These are phyloP conservation scores for Corydoras sp. DNA, from an alignment of 2,113 vertebrate genomes.

Conservation along the genomic window DNA sequence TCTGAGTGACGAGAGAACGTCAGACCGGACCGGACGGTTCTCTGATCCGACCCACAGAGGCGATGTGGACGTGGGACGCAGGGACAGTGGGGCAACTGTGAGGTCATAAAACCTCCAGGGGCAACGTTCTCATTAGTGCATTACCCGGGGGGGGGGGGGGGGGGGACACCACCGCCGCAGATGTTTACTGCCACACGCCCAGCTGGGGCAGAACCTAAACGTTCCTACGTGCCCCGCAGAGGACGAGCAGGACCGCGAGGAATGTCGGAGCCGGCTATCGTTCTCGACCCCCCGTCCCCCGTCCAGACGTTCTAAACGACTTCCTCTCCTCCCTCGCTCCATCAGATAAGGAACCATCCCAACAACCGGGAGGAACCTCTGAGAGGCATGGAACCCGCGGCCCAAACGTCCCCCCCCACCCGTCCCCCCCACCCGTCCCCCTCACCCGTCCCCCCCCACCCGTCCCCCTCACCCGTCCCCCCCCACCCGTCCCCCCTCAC, in stretches of 20 bases:
- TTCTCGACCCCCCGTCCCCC: conserved; percentile 17
- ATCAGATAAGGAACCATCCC: conserved; percentile 45
- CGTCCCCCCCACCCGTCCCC: conserved; percentile 52
- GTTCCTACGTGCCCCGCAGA: conserved; percentile 50
- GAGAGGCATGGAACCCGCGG: conserved; percentile 24
- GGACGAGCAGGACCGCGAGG: conserved; percentile 37
- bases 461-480: no score
- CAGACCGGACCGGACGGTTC: no score
- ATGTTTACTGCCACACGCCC: no score
- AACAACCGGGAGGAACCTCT: conserved; percentile 20
- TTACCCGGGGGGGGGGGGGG: no score
- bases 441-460: no score
- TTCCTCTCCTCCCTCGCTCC: conserved; percentile 44
- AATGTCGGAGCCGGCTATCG: conserved; percentile 48
- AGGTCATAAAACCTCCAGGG: no score
- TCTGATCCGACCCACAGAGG: no score
- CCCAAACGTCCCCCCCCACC: conserved; percentile 12
- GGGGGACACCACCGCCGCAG: no score
- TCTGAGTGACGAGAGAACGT: no score
- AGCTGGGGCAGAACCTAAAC: not conserved
- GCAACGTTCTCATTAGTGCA: not conserved
- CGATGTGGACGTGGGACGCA: no score
- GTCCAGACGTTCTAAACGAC: conserved; percentile 32
- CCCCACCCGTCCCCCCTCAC: no score
- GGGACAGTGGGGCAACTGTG: no score